phyloP scores from a whole-genome alignment of 2,113 vertebrate species.

The Callospermophilus lateralis region DNA sequence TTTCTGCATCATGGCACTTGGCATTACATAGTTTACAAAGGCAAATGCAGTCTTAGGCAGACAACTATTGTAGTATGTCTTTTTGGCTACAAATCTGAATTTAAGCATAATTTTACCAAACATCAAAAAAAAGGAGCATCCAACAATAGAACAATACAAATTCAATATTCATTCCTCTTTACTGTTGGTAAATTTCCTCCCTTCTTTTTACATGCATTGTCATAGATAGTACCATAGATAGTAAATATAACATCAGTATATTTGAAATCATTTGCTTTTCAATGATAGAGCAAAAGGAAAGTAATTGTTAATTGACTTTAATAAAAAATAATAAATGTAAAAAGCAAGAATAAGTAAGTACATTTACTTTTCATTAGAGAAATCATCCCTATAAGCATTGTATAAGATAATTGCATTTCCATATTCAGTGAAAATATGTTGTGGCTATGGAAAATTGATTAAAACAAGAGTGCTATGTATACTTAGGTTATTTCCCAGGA shows the following conservation, averaged over 20 bases:
- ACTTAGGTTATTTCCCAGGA: not conserved
- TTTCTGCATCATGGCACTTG: not conserved
- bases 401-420: not conserved
- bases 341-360: constrained; percentile 33
- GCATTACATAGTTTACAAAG: not conserved
- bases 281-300: not conserved
- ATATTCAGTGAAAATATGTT: not conserved
- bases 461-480: not conserved
- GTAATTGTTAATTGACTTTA: not conserved
- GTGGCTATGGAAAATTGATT: not conserved
- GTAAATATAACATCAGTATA: constrained; percentile 36
- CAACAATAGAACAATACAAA: not conserved
- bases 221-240: not conserved
- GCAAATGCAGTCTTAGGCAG: not conserved
- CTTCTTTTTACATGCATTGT: not conserved
- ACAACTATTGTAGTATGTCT: constrained; percentile 29
- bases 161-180: constrained; percentile 55
- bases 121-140: not conserved
- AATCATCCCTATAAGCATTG: not conserved
- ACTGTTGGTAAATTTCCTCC: constrained; percentile 6
- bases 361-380: not conserved
- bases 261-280: constrained; percentile 18
- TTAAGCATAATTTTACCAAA: not conserved
- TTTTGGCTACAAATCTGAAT: not conserved
- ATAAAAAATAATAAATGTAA: constrained; percentile 18